phyloP scores from a whole-genome alignment of 64 coral and sea anemone genomes.

The Cladopsammia gracilis region DNA sequence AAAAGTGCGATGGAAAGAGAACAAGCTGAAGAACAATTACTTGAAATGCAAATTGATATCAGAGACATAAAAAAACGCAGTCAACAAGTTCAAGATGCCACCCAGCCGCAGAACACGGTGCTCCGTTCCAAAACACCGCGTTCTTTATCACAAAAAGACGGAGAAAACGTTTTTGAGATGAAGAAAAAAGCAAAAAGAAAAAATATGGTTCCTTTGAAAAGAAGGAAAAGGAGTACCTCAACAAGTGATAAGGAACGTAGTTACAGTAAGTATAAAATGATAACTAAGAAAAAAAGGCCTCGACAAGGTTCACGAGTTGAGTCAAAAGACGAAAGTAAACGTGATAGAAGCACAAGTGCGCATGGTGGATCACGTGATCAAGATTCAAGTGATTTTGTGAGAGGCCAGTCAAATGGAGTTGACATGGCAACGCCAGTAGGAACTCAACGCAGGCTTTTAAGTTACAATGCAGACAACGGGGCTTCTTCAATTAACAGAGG shows the following conservation, averaged over 20 bases:
- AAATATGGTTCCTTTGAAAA: background rate
- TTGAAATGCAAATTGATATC: conserved; percentile 26
- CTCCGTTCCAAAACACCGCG: background rate
- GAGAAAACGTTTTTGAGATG: conserved; percentile 1
- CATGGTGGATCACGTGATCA: background rate
- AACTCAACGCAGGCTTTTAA: conserved; percentile 10
- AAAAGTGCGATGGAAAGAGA: conserved; percentile 39
- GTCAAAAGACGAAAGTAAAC: background rate
- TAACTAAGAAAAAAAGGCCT: background rate
- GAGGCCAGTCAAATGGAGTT: background rate
- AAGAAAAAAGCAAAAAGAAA: conserved; percentile 12
- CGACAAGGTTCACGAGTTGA: background rate
- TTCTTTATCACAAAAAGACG: background rate
- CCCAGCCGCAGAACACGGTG: background rate
- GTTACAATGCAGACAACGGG: background rate
- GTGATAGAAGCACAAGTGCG: background rate
- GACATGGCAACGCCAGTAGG: background rate
- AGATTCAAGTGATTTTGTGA: background rate
- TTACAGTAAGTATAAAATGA: background rate
- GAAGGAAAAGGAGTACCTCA: background rate
- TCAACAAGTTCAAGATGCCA: background rate
- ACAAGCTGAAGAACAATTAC: background rate
- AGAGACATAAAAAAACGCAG: background rate
- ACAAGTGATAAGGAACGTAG: background rate
- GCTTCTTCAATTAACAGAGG: background rate